A percentile compares a stretch with the other conserved stretches of the same genome.
phyloP scores from a whole-genome alignment of 2,113 vertebrate species.

The Macheiramphus alcinus region DNA sequence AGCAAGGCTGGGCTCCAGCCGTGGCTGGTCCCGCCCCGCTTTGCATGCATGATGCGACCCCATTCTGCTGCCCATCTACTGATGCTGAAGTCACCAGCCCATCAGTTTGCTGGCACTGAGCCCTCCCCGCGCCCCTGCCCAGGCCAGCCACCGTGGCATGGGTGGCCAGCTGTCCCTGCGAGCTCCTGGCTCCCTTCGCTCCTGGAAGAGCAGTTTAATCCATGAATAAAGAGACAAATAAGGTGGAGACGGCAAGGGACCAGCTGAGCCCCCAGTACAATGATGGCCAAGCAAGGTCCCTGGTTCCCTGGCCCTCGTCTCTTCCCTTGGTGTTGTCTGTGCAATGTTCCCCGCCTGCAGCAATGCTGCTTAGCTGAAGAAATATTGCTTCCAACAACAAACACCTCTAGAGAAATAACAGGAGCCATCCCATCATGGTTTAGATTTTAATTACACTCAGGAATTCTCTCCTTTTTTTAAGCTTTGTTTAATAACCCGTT shows the following conservation, averaged over 20 bases:
- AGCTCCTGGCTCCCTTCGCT: background rate
- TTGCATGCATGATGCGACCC: background rate
- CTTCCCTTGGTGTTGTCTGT: background rate
- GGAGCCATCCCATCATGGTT: background rate
- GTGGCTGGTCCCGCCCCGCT: rapidly evolving
- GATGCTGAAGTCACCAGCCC: background rate
- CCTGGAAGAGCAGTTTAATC: background rate
- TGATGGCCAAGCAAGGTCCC: rapidly evolving
- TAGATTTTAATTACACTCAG: background rate
- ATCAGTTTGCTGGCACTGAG: background rate
- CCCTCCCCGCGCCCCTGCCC: background rate
- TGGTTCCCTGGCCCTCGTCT: background rate
- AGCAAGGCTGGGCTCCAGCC: background rate
- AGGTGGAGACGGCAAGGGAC: background rate
- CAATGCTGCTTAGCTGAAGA: background rate
- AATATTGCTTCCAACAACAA: background rate
- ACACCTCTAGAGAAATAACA: background rate
- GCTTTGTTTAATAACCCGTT: background rate
- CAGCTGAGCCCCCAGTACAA: background rate
- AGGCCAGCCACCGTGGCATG: background rate
- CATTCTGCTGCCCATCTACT: rapidly evolving
- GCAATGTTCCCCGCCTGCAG: background rate
- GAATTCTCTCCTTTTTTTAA: background rate
- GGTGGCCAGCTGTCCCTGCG: background rate
- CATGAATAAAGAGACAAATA: conserved; percentile 11